Evolutionary conservation across 1,140 invertebrate species (phyloP).

Genomic region (Eulimnadia texana): DNA sequence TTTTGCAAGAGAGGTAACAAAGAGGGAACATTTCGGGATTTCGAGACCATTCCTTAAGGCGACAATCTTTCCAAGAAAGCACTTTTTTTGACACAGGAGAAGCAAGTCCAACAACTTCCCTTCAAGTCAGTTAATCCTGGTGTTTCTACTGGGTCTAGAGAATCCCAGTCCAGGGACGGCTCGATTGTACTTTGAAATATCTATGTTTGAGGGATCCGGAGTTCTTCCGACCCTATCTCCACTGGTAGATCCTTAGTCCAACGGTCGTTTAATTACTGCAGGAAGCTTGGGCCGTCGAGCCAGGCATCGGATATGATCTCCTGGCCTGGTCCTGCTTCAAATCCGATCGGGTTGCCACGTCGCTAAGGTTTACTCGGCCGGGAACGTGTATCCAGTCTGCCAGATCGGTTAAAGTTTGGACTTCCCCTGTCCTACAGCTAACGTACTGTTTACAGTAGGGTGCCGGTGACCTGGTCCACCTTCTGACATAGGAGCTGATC

Average conservation of each 20-base stretch:
- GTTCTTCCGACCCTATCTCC: background rate
- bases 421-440: conserved; percentile 3
- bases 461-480: background rate
- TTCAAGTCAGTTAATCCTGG: background rate
- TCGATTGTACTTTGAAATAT: background rate
- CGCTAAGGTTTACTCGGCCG: background rate
- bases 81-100: background rate
- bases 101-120: background rate
- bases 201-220: background rate
- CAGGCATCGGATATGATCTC: background rate
- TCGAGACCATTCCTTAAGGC: background rate
- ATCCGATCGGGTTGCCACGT: background rate
- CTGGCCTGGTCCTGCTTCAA: background rate
- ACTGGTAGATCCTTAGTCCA: background rate
- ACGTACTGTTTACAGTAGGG: background rate
- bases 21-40: background rate
- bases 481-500: background rate
- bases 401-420: background rate
- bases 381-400: conserved; percentile 1
- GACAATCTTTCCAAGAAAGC: background rate
- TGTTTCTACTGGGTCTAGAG: background rate
- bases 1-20: background rate
- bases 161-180: background rate
- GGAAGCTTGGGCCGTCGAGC: background rate
- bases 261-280: background rate